These are phyloP conservation scores for Brachionus asplanchnoidis DNA, from an alignment of 1,140 invertebrate species.

Conservation along the genomic window DNA sequence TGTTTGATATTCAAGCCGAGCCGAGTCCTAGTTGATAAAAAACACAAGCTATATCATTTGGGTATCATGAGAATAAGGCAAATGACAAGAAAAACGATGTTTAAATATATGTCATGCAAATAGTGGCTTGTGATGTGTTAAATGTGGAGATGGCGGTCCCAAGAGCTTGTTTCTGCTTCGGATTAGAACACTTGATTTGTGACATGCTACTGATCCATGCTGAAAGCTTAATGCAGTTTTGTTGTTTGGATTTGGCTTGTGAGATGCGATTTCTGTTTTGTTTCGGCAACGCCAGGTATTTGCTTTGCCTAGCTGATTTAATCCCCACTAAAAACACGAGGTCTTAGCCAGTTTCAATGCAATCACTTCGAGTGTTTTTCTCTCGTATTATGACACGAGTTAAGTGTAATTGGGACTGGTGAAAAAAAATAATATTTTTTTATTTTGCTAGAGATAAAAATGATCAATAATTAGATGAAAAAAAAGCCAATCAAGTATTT, in stretches of 20 bases:
- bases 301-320: neutral
- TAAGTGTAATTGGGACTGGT: neutral
- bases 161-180: neutral
- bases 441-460: neutral
- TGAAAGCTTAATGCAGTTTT: constrained; percentile 1
- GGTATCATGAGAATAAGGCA: neutral
- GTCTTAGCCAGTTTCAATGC: neutral
- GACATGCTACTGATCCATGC: constrained; percentile 12
- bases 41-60: neutral
- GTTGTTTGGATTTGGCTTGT: neutral
- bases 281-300: neutral
- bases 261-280: neutral
- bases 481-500: neutral
- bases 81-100: neutral
- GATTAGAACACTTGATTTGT: constrained; percentile 21
- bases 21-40: constrained; percentile 12
- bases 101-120: constrained; percentile 14
- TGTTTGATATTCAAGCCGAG: constrained; percentile 12
- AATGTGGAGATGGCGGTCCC: neutral
- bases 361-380: constrained; percentile 1
- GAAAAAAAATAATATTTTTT: neutral
- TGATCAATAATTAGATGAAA: neutral
- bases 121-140: constrained; percentile 9
- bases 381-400: constrained; percentile 14
- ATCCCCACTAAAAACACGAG: neutral